phyloP scores from a whole-genome alignment of 2,888 invertebrate species.

The Anthrax anthrax region DNA sequence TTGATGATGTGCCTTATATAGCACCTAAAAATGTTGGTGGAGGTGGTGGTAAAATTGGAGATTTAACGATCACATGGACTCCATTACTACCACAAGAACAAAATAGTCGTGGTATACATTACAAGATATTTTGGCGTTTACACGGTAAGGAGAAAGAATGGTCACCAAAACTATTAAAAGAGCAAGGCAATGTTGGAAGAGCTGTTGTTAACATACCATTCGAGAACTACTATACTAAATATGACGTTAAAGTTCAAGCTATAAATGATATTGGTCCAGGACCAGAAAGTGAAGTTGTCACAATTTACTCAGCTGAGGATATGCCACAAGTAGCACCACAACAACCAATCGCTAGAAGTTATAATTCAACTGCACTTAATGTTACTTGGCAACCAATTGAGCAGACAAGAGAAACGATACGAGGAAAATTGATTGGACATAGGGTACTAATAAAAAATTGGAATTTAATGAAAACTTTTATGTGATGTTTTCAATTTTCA shows the following conservation, averaged over 20 bases:
- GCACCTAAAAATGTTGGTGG: constrained; percentile 72
- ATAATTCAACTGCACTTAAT: constrained; percentile 83
- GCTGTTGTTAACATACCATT: constrained; percentile 62
- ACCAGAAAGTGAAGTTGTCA: constrained; percentile 59
- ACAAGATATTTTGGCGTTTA: constrained; percentile 76
- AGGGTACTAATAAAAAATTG: constrained; percentile 41
- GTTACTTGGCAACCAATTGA: constrained; percentile 84
- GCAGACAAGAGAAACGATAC: constrained; percentile 64
- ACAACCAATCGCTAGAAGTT: constrained; percentile 59
- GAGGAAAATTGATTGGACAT: constrained; percentile 85
- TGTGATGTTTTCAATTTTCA: constrained; percentile 1
- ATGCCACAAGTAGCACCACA: constrained; percentile 87
- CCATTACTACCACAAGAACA: constrained; percentile 63
- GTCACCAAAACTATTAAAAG: constrained; percentile 47
- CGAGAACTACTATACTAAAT: constrained; percentile 66
- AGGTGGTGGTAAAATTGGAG: constrained; percentile 91
- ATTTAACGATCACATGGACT: constrained; percentile 82
- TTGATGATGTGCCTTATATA: constrained; percentile 61
- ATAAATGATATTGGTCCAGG: constrained; percentile 70
- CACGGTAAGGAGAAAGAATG: constrained; percentile 59
- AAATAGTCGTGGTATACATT: constrained; percentile 79
- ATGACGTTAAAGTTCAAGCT: constrained; percentile 74
- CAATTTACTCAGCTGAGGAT: constrained; percentile 77
- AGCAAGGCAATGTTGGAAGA: constrained; percentile 59
- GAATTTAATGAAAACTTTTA: neutral